Conservation (phyloP, 1,140 invertebrate genomes). For the Mizuhopecten yessoensis region DNA sequence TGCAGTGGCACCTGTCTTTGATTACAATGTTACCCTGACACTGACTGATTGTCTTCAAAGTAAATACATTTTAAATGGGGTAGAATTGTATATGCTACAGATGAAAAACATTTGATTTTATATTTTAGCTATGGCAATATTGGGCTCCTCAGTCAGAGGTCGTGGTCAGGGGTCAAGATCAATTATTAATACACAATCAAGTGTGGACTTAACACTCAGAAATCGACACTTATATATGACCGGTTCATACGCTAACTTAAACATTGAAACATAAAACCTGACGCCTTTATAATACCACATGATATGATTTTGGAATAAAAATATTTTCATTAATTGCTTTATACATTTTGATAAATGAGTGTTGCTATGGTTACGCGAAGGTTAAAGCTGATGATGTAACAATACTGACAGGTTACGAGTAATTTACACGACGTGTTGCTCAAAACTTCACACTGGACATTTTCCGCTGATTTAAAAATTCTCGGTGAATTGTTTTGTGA, state of each 20-base stretch:
- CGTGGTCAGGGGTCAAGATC: not conserved
- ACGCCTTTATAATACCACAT: not conserved
- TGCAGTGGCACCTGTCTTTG: not conserved
- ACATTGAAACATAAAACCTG: not conserved
- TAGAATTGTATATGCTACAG: not conserved
- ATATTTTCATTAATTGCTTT: not conserved
- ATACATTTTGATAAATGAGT: not conserved
- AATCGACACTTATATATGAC: too few species aligned
- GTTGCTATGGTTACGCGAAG: not conserved
- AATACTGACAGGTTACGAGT: not conserved
- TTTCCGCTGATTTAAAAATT: not conserved
- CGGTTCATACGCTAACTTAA: not conserved
- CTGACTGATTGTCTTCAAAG: not conserved
- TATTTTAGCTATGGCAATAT: not conserved
- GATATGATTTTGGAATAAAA: slow-evolving; percentile 28
- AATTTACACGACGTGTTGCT: not conserved
- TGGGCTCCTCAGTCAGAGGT: not conserved
- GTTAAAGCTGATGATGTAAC: not conserved
- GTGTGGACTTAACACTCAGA: too few species aligned
- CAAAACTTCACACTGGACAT: not conserved
- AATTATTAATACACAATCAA: not conserved
- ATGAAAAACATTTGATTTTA: not conserved
- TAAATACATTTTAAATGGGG: not conserved
- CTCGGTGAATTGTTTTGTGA: too few species aligned
- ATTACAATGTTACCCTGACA: not conserved